phyloP scores from a whole-genome alignment of 2,113 vertebrate genomes.

The Puma concolor region DNA sequence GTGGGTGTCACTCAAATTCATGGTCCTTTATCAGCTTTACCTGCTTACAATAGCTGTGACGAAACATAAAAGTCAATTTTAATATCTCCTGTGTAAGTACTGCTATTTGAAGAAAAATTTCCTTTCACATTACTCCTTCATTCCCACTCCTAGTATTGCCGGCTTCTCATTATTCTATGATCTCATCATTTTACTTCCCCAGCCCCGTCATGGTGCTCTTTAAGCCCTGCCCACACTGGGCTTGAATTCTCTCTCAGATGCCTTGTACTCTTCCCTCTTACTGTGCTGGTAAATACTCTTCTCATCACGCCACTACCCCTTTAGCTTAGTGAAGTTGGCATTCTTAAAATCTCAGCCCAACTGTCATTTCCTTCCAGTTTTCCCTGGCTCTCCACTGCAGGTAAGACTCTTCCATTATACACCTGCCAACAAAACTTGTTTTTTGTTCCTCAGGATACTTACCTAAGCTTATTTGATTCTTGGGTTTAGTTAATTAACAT shows the following conservation, averaged over 20 bases:
- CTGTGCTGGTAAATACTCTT: neutral
- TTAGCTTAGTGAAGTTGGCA: neutral
- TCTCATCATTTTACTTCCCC: neutral
- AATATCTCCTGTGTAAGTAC: neutral
- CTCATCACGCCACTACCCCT: neutral
- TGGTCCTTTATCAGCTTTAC: neutral
- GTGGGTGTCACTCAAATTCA: neutral
- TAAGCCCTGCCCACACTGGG: neutral
- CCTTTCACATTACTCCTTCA: neutral
- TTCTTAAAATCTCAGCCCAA: neutral
- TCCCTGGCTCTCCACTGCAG: neutral
- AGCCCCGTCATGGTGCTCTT: neutral
- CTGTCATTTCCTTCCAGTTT: neutral
- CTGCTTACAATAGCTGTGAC: neutral
- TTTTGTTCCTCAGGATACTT: neutral
- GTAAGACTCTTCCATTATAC: neutral
- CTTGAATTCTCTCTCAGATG: neutral
- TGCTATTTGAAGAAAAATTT: neutral
- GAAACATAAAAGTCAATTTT: neutral
- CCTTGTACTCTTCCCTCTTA: neutral
- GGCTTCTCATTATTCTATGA: neutral
- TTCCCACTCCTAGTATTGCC: neutral
- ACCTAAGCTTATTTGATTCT: neutral
- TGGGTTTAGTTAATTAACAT: neutral
- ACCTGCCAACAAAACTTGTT: neutral